Conservation (phyloP, 2,797 vertebrate species). For the Lacerta bilineata region DNA sequence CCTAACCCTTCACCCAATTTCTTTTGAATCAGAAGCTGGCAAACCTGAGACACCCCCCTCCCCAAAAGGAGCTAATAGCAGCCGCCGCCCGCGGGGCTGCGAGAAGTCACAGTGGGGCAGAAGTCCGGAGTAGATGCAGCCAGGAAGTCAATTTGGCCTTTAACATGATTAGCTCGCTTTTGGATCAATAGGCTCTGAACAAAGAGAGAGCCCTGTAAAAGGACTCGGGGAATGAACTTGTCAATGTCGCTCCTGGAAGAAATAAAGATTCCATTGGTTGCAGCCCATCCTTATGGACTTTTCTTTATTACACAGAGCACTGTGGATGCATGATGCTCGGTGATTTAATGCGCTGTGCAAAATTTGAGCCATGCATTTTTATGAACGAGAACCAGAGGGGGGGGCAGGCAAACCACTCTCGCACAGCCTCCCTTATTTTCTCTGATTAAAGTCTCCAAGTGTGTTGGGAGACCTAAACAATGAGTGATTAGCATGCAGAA, state of each 20-base stretch:
- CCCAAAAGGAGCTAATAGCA: neutral
- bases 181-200: neutral
- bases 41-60: no score
- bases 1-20: neutral
- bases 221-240: neutral
- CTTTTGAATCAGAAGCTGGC: accelerated
- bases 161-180: neutral
- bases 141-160: conserved; percentile 3
- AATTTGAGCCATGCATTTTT: neutral
- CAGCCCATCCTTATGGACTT: neutral
- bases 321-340: neutral
- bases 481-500: conserved; percentile 59
- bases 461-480: conserved; percentile 49
- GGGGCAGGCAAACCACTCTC: neutral
- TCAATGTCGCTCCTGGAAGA: neutral
- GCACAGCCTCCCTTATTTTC: conserved; percentile 1
- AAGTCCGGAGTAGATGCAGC: neutral
- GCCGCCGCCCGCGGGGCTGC: no score
- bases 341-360: accelerated
- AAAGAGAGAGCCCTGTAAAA: neutral
- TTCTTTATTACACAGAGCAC: neutral
- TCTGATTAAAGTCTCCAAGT: conserved; percentile 38
- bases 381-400: neutral
- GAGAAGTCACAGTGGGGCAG: neutral
- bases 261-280: neutral